Percentiles rank a stretch among this genome's conserved stretches.
These are phyloP conservation scores for Marmota monax DNA, from an alignment of 2,113 vertebrate species.

Conservation along the genomic window DNA sequence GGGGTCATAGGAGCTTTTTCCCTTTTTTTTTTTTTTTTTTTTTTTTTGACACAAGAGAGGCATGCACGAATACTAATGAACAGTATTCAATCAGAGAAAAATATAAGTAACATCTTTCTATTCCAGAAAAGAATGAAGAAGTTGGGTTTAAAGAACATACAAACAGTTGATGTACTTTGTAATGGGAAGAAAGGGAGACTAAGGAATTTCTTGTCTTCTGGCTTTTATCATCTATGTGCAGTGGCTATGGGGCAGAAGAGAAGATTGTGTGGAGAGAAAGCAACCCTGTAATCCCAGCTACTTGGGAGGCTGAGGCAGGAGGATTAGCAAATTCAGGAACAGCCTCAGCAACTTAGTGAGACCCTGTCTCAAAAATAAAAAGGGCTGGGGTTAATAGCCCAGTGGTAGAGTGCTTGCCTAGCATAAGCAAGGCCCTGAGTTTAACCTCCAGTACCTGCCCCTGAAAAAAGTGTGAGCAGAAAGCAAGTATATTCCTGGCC, in stretches of 20 bases:
- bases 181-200: not conserved
- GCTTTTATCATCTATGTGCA: not conserved
- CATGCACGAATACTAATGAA: not conserved
- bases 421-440: not conserved
- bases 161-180: not conserved
- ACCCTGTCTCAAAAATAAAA: not conserved
- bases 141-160: not conserved
- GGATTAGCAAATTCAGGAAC: not conserved
- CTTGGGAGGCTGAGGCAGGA: not conserved
- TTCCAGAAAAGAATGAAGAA: not conserved
- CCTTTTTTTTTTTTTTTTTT: too few species aligned
- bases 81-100: not conserved
- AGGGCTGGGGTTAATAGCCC: not conserved
- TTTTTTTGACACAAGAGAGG: not conserved
- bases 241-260: not conserved
- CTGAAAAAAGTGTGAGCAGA: too few species aligned
- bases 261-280: not conserved
- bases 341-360: not conserved
- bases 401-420: not conserved
- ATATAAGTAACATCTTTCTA: not conserved
- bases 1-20: not conserved
- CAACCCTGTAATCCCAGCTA: not conserved
- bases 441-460: not conserved
- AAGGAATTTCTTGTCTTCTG: not conserved
- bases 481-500: too few species aligned